These are phyloP conservation scores for Toxonevra muliebris DNA, from an alignment of 2,888 invertebrate genomes.

Conservation along the genomic window DNA sequence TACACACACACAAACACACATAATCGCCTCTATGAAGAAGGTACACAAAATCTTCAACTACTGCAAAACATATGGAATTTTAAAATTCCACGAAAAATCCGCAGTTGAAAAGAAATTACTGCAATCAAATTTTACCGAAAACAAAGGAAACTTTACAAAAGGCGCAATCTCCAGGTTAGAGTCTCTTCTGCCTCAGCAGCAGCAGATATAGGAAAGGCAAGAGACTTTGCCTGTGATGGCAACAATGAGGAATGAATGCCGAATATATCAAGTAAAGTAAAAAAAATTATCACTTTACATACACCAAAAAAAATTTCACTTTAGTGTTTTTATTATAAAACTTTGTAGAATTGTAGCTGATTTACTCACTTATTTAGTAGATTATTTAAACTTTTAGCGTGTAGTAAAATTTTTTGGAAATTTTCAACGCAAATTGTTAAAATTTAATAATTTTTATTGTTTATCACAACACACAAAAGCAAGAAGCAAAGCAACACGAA, in stretches of 20 bases:
- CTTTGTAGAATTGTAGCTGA: background rate
- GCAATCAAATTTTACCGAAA: too few relatives aligned
- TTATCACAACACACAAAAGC: conserved; percentile 30
- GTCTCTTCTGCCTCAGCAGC: too few relatives aligned
- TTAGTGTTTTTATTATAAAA: background rate
- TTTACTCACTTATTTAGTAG: conserved; percentile 21
- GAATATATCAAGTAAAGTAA: background rate
- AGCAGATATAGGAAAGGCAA: too few relatives aligned
- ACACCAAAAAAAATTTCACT: conserved; percentile 7
- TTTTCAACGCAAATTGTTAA: conserved; percentile 18
- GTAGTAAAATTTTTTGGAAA: conserved; percentile 8
- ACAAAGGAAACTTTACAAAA: too few relatives aligned
- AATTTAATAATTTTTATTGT: conserved; percentile 28
- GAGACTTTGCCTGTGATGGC: background rate
- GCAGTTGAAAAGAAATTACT: too few relatives aligned
- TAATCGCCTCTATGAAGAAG: too few relatives aligned
- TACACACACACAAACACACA: too few relatives aligned
- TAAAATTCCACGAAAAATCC: too few relatives aligned
- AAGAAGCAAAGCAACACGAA: conserved; percentile 26
- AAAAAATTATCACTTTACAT: conserved; percentile 7
- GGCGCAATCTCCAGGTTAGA: too few relatives aligned
- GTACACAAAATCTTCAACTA: too few relatives aligned
- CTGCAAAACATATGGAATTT: too few relatives aligned
- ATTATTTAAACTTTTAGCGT: background rate
- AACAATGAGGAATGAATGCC: background rate